These are phyloP conservation scores for Kobus ellipsiprymnus DNA, from an alignment of 2,113 vertebrate genomes.

Conservation along the genomic window DNA sequence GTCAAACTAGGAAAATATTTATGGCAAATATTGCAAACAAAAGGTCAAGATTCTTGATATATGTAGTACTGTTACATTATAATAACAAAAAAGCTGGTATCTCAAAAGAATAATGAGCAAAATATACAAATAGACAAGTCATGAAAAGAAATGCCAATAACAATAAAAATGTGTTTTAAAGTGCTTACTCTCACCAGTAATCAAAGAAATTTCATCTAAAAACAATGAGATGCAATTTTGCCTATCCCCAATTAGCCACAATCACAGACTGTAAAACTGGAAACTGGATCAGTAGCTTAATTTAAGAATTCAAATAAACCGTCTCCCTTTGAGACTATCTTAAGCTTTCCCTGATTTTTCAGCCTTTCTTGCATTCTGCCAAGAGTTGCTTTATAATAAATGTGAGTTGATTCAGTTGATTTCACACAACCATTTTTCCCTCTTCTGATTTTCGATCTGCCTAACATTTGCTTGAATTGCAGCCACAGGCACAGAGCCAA, in stretches of 20 bases:
- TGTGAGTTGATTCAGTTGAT: not conserved
- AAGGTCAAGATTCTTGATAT: not conserved
- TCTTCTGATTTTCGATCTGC: not conserved
- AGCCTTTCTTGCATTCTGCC: not conserved
- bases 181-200: not conserved
- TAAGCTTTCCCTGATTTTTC: not conserved
- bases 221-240: not conserved
- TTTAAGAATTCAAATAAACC: not conserved
- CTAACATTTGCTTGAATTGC: conserved; percentile 34
- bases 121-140: not conserved
- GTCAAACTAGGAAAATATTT: conserved; percentile 9
- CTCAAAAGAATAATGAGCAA: conserved; percentile 1
- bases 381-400: not conserved
- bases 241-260: not conserved
- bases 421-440: not conserved
- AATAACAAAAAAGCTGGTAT: not conserved
- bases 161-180: not conserved
- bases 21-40: not conserved
- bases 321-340: not conserved
- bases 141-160: not conserved
- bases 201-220: not conserved
- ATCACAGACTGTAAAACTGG: not conserved
- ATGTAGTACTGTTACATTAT: not conserved
- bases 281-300: not conserved
- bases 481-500: not conserved